Evolutionary conservation across 64 coral and sea anemone species (phyloP).

Genomic region (Montipora efflorescens): DNA sequence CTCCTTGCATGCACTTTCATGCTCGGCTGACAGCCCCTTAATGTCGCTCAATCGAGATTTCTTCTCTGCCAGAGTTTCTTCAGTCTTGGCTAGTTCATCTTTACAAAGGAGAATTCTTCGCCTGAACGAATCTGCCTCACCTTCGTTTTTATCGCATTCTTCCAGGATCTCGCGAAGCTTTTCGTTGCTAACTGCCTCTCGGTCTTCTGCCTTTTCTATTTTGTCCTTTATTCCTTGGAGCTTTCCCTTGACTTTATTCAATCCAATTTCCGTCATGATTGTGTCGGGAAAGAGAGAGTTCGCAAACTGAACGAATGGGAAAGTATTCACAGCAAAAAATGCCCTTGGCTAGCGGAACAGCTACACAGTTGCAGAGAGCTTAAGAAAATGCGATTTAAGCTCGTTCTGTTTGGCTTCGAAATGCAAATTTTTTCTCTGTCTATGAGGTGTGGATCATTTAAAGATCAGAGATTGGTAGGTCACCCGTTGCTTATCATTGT

Average conservation of each 20-base stretch:
- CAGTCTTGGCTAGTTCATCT: conserved; percentile 26
- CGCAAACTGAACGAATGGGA: not conserved
- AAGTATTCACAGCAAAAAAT: too few relatives aligned
- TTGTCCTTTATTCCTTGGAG: conserved; percentile 67
- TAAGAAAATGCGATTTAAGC: not conserved
- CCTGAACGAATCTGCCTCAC: conserved; percentile 70
- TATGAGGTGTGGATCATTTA: conserved; percentile 24
- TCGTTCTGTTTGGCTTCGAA: conserved; percentile 12
- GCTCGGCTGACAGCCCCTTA: not conserved
- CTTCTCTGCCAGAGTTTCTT: conserved; percentile 18
- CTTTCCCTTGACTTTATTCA: conserved; percentile 70
- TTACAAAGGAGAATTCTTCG: conserved; percentile 55
- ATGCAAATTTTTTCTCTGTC: conserved; percentile 39
- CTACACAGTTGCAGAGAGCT: not conserved
- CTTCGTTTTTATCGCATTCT: conserved; percentile 50
- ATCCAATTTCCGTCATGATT: not conserved
- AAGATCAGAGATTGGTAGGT: conserved; percentile 23
- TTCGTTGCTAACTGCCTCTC: not conserved
- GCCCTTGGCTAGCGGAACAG: not conserved
- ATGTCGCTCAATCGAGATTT: conserved; percentile 16
- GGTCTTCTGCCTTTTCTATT: conserved; percentile 66
- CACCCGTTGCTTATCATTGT: not conserved
- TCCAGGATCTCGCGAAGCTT: conserved; percentile 42
- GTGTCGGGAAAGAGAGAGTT: not conserved
- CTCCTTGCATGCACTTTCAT: conserved; percentile 50